These are phyloP conservation scores for Trypoxylus dichotomus DNA, from an alignment of 1,140 invertebrate genomes.

Conservation along the genomic window DNA sequence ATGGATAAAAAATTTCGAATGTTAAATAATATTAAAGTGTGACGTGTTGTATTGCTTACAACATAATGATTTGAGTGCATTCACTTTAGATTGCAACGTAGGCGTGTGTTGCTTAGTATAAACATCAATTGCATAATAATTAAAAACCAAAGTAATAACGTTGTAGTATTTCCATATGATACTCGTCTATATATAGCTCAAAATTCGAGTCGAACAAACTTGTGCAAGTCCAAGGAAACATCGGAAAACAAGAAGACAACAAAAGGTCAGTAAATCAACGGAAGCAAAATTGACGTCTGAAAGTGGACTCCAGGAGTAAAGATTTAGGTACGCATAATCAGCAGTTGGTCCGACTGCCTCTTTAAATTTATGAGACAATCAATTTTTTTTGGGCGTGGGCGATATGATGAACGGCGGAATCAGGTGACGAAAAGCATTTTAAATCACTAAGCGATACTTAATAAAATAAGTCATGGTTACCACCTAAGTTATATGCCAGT, in stretches of 20 bases:
- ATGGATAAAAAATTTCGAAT: no score
- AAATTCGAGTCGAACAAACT: no score
- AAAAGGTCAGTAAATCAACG: slow-evolving; percentile 14
- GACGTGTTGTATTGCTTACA: no score
- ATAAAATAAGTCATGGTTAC: slow-evolving; percentile 23
- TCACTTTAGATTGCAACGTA: no score
- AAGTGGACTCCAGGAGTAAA: not conserved
- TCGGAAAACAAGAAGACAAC: not conserved
- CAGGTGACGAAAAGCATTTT: slow-evolving; percentile 24
- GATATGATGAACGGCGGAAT: slow-evolving; percentile 3
- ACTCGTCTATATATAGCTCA: no score
- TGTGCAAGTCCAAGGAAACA: not conserved
- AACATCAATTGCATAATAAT: no score
- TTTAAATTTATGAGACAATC: slow-evolving; percentile 23
- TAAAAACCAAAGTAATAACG: no score
- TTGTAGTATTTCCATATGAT: no score
- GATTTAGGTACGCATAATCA: slow-evolving; percentile 17
- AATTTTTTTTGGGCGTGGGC: not conserved
- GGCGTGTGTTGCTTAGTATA: no score
- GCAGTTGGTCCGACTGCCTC: not conserved
- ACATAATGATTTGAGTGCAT: no score
- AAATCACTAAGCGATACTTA: slow-evolving; percentile 12
- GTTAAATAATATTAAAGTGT: no score
- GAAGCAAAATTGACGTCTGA: slow-evolving; percentile 1
- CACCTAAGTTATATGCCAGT: slow-evolving; percentile 16